Conservation (phyloP, 2,888 invertebrate genomes). For the Eristalis intricaria region DNA sequence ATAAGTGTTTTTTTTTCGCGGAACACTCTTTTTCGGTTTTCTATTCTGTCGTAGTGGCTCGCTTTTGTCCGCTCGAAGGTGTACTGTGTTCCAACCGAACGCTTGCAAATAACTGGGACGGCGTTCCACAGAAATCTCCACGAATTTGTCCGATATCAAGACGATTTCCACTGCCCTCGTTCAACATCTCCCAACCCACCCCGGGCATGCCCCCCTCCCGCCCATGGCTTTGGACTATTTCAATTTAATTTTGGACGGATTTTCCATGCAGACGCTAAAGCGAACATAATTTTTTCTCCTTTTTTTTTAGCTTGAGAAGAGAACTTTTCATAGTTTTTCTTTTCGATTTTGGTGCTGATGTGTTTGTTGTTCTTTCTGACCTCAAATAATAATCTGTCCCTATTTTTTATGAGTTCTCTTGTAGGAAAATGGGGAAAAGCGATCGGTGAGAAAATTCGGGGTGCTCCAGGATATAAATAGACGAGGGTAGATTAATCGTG, state of each 20-base stretch:
- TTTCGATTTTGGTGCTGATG: background rate
- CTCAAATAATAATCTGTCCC: slow-evolving; percentile 22
- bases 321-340: background rate
- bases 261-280: slow-evolving; percentile 35
- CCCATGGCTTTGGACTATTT: background rate
- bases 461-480: slow-evolving; percentile 46
- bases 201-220: background rate
- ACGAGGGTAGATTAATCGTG: slow-evolving; percentile 30
- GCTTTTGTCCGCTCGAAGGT: slow-evolving; percentile 53
- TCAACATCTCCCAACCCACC: background rate
- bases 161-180: slow-evolving; percentile 2
- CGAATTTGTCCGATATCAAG: slow-evolving; percentile 68
- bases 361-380: slow-evolving; percentile 17
- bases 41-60: background rate
- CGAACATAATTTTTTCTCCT: background rate
- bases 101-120: slow-evolving; percentile 79
- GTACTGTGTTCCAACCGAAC: slow-evolving; percentile 78
- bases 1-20: background rate
- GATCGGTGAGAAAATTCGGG: slow-evolving; percentile 20
- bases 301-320: background rate
- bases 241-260: slow-evolving; percentile 64
- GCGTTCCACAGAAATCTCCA: slow-evolving; percentile 77
- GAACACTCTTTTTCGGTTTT: background rate
- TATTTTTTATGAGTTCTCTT: slow-evolving; percentile 2
- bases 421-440: background rate